phyloP scores from a whole-genome alignment of 2,797 vertebrate genomes.

The Melanotaenia boesemani region DNA sequence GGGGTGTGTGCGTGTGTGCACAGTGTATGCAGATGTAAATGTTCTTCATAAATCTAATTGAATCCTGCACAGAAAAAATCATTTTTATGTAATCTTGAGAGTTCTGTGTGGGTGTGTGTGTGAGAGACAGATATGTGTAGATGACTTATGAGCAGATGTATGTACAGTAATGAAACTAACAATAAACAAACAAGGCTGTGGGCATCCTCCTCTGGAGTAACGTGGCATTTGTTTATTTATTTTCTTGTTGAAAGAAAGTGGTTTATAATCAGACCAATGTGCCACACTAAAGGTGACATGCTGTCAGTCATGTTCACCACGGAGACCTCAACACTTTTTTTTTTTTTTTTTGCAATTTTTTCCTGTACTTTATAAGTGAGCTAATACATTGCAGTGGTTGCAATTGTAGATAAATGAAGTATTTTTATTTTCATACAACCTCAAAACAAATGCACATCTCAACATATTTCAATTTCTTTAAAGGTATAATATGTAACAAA shows the following conservation, averaged over 20 bases:
- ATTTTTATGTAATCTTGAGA: slow-evolving; percentile 47
- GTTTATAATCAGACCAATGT: background rate
- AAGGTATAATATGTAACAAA: too few relatives aligned
- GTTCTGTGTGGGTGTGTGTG: slow-evolving; percentile 26
- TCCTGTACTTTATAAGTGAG: too few relatives aligned
- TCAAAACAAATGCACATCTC: too few relatives aligned
- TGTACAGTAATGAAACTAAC: slow-evolving; percentile 80
- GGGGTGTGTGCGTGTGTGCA: slow-evolving; percentile 15
- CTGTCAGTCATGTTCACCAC: too few relatives aligned
- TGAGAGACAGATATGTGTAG: slow-evolving; percentile 54
- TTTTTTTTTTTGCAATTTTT: background rate
- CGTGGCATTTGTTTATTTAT: background rate
- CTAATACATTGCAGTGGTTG: too few relatives aligned
- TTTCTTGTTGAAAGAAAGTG: background rate
- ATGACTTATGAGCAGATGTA: slow-evolving; percentile 72
- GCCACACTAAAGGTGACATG: background rate
- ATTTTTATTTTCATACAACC: too few relatives aligned
- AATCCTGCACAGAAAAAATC: slow-evolving; percentile 68
- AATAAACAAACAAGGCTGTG: slow-evolving; percentile 73
- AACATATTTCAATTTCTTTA: too few relatives aligned
- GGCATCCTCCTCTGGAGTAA: slow-evolving; percentile 34
- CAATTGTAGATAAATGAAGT: too few relatives aligned
- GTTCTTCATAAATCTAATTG: slow-evolving; percentile 62
- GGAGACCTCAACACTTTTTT: too few relatives aligned
- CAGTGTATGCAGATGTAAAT: slow-evolving; percentile 56